phyloP scores from a whole-genome alignment of 2,888 invertebrate genomes.

The Meiosimyza platycephala region DNA sequence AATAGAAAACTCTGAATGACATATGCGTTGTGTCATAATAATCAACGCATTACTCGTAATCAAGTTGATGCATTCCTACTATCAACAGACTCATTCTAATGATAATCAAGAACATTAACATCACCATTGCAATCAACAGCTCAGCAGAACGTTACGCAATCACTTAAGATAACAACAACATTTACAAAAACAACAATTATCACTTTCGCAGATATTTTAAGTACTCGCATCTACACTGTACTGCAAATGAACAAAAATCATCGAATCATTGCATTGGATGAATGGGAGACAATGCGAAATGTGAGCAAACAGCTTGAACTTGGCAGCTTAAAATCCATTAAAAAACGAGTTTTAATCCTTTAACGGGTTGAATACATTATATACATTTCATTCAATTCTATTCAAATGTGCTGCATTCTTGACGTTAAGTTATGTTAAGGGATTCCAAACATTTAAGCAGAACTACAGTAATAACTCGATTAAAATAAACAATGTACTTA shows the following conservation, averaged over 20 bases:
- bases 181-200: slow-evolving; percentile 10
- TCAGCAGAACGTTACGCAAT: slow-evolving; percentile 32
- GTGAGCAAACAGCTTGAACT: slow-evolving; percentile 29
- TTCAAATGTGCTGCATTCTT: slow-evolving; percentile 29
- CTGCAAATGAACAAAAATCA: slow-evolving; percentile 33
- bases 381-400: slow-evolving; percentile 25
- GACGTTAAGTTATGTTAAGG: slow-evolving; percentile 25
- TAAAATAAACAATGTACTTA: no score
- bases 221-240: not conserved
- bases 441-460: not conserved
- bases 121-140: slow-evolving; percentile 23
- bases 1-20: no score
- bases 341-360: slow-evolving; percentile 63
- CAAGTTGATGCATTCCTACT: no score
- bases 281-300: slow-evolving; percentile 38
- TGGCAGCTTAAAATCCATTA: slow-evolving; percentile 60
- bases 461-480: no score
- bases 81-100: not conserved
- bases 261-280: slow-evolving; percentile 37
- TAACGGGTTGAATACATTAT: slow-evolving; percentile 51
- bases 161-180: slow-evolving; percentile 41
- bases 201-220: no score
- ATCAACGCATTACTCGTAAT: no score
- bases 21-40: no score
- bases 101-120: slow-evolving; percentile 24